phyloP scores from a whole-genome alignment of 2,113 vertebrate species.

The Serinus canaria region DNA sequence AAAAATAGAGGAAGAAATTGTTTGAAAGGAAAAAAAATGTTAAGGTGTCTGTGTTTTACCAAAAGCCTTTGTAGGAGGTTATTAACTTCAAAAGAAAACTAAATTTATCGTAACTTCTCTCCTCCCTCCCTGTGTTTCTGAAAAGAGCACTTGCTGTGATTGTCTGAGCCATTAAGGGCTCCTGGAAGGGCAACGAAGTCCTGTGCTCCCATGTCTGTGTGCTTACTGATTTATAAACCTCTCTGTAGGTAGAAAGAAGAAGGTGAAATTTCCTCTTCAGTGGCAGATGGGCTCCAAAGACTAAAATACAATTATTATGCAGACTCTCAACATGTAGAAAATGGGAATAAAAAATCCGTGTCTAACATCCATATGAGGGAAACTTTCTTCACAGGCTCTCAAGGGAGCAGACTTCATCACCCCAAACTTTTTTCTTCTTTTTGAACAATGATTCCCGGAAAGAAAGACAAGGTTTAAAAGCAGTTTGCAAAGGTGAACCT shows the following conservation, averaged over 20 bases:
- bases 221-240: slow-evolving; percentile 52
- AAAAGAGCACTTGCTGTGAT: slow-evolving; percentile 44
- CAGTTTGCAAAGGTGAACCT: not conserved
- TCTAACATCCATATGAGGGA: not conserved
- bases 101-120: slow-evolving; percentile 50
- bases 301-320: slow-evolving; percentile 53
- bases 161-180: slow-evolving; percentile 24
- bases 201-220: not conserved
- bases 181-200: slow-evolving; percentile 22
- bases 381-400: slow-evolving; percentile 20
- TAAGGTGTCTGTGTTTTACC: slow-evolving; percentile 65
- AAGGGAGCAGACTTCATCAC: slow-evolving; percentile 1
- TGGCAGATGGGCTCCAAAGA: slow-evolving; percentile 24
- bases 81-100: slow-evolving; percentile 74
- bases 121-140: slow-evolving; percentile 12
- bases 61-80: slow-evolving; percentile 66
- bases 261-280: slow-evolving; percentile 48
- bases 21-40: slow-evolving; percentile 60
- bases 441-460: not conserved
- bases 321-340: slow-evolving; percentile 33
- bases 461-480: not conserved
- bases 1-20: slow-evolving; percentile 46
- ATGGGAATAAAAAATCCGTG: slow-evolving; percentile 27
- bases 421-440: slow-evolving; percentile 24
- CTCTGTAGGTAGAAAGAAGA: slow-evolving; percentile 53